Evolutionary conservation across 2,113 vertebrate species (phyloP), one percentile per base, ranked within the genome.

Genomic region (Oncorhynchus keta): DNA sequence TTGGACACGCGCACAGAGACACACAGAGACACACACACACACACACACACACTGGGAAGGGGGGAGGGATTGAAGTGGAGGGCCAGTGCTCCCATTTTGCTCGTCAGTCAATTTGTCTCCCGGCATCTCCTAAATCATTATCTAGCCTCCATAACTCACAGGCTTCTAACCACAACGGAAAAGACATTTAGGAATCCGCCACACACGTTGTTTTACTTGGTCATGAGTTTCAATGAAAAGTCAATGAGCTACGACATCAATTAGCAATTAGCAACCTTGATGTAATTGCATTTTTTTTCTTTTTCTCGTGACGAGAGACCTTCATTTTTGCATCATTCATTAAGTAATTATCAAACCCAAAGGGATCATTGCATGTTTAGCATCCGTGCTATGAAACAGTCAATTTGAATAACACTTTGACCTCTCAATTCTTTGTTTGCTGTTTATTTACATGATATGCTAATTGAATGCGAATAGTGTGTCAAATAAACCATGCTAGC

Each of bases 51-150:
- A 51, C 49, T 13, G 35, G 35, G 7, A 5, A 5, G 51, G 51
- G 30, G 28, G 8, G 32, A 22, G 72, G 57, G 6, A 11, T 39
- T 11, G 5, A 32, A 20, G 30, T 74, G 71, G 26, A 24, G 20
- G 32, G 32, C 32, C 32, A 35, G 20, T 45, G 78, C 72, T 81
- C 78, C 79, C 51, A 76, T 70, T 79, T 79, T 76, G 72, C 62
- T 78, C 68, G 16, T 59, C 14, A 70, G 68, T 82, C 83, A 81
- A 18, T 81, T 80, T 72, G 64, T 67, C 59, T 74, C 74, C 45
- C 48, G 49, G 45, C 66, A 79, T 68, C 71, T 39, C 68, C 39
- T 81, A 68, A 39, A 72, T 81, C 72, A 84, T 79, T 71, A 81
- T 51, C 49, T 16, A 51, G 9, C 49, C 14, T 51, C 49, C 49